Evolutionary conservation across 2,888 invertebrate genomes (phyloP), one percentile per base, ranked within the genome.

Genomic region (Taphrorychus bicolor): DNA sequence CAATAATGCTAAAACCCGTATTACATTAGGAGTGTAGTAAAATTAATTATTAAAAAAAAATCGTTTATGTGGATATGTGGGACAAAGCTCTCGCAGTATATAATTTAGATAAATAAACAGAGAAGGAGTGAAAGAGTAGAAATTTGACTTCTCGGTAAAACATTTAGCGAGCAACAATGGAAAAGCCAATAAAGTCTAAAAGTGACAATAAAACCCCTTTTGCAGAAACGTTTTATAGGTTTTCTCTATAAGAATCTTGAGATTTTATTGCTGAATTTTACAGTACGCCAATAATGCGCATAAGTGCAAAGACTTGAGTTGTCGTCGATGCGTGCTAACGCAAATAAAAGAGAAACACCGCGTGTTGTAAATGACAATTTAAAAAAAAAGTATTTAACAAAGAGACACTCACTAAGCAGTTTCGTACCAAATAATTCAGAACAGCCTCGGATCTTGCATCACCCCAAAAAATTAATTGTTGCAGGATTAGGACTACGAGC

Each of bases 181-280:
- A 24, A 60, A 60, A 18, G 42, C 19, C 40, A 40, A 41, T 52
- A 60, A 60, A 51, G 41, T 21, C 49, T 41, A 45, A 41, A 49
- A 45, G 42, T 45, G 24, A 22, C 45, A 54, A 62, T 62, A 62
- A 62, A 62, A 24, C 22, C 14, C 23, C 54, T 54, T 62, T 62
- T 62, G 56, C 52, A 60, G 52, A 52, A 60, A 60, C 52, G 23
- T 16, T 60, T 60, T 60, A 60, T 60, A 21, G 60, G 60, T 60
- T 60, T 60, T 60, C 60, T 60, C 40, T 49, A 57, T 40, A 42
- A 57, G 22, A 41, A 57, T 19, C 21, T 49, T 59, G 19, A 17
- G 40, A 21, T 40, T 60, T 60, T 60, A 60, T 60, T 51, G 24
- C 59, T 59, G n/a, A 59, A 59, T 49, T 58, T 49, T 51, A 51